phyloP scores from a whole-genome alignment of 2,888 invertebrate species.

The Zootermopsis nevadensis region DNA sequence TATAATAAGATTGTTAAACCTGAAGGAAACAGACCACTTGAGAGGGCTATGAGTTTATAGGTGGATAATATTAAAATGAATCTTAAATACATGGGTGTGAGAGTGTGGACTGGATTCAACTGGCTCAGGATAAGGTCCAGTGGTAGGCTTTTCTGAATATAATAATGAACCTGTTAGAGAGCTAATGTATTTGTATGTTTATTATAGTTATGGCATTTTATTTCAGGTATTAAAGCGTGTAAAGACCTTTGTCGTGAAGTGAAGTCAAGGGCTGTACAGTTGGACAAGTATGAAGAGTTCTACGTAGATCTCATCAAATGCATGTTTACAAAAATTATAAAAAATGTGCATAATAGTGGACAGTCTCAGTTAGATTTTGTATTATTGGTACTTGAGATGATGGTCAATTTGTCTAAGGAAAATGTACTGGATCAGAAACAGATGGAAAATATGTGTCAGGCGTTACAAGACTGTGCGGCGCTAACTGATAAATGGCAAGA shows the following conservation, averaged over 20 bases:
- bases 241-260: background rate
- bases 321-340: background rate
- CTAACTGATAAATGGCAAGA: background rate
- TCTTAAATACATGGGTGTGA: too few relatives aligned
- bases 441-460: slow-evolving; percentile 1
- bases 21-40: too few relatives aligned
- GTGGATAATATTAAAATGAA: too few relatives aligned
- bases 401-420: slow-evolving; percentile 15
- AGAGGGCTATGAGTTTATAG: too few relatives aligned
- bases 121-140: too few relatives aligned
- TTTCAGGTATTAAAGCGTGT: background rate
- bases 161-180: too few relatives aligned
- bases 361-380: background rate
- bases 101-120: too few relatives aligned
- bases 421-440: slow-evolving; percentile 7
- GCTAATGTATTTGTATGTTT: background rate
- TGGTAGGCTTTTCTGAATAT: too few relatives aligned
- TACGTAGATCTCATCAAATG: background rate
- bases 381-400: background rate
- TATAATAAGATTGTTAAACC: too few relatives aligned
- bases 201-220: background rate
- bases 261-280: background rate
- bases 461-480: background rate
- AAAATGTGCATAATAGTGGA: background rate
- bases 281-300: slow-evolving; percentile 15